Percentiles rank a stretch among this genome's conserved stretches.
Conservation (phyloP, 2,797 vertebrate genomes). For the Sebastes taczanowskii region DNA sequence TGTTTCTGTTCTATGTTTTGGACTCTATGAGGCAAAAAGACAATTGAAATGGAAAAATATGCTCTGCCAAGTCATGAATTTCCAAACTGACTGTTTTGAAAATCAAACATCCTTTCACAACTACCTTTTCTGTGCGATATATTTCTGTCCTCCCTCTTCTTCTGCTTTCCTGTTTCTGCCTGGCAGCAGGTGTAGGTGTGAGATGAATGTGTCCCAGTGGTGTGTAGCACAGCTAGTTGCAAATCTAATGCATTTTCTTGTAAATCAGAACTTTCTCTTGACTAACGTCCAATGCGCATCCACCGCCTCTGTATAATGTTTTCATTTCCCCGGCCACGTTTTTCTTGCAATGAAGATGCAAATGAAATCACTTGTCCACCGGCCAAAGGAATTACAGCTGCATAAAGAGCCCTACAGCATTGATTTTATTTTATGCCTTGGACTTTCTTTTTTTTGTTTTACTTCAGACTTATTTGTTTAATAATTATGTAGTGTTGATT, state of each 20-base stretch:
- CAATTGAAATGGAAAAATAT: constrained; percentile 25
- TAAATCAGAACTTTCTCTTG: constrained; percentile 63
- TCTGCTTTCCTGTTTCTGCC: constrained; percentile 45
- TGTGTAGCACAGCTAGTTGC: constrained; percentile 52
- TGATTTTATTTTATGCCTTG: neutral
- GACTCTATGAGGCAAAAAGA: constrained; percentile 2
- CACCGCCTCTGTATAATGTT: constrained; percentile 54
- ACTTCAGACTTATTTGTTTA: constrained; percentile 44
- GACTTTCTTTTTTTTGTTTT: constrained; percentile 52
- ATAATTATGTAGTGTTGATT: constrained; percentile 56
- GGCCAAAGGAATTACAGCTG: constrained; percentile 58
- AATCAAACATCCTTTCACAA: constrained; percentile 31
- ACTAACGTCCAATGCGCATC: constrained; percentile 54
- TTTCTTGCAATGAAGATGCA: constrained; percentile 59
- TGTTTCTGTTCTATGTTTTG: neutral
- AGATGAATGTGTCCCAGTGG: constrained; percentile 57
- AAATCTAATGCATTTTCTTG: constrained; percentile 66
- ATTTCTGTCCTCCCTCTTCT: constrained; percentile 8
- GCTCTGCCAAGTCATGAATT: constrained; percentile 28
- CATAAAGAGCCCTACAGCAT: constrained; percentile 22
- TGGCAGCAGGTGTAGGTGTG: constrained; percentile 59
- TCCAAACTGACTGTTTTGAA: constrained; percentile 29
- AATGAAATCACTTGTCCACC: constrained; percentile 66
- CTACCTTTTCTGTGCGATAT: constrained; percentile 4
- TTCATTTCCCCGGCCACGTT: constrained; percentile 58